phyloP scores from a whole-genome alignment of 2,113 vertebrate species.

The Pseudopipra pipra region DNA sequence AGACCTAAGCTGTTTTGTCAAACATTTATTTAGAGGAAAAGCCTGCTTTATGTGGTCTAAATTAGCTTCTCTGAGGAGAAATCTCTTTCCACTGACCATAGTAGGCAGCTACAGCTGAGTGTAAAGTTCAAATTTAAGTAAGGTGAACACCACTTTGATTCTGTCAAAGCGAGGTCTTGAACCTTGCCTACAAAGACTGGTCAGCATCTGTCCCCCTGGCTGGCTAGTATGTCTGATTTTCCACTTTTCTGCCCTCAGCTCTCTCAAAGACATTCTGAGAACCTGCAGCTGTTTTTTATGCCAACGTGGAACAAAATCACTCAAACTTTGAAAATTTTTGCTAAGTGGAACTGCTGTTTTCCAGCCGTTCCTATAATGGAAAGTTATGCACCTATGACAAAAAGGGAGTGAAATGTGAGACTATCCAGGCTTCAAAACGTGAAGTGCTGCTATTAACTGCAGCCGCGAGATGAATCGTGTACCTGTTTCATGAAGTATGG shows the following conservation, averaged over 20 bases:
- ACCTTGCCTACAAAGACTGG: not conserved
- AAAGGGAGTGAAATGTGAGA: conserved; percentile 9
- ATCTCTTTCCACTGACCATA: not conserved
- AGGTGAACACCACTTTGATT: not conserved
- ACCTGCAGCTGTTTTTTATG: not conserved
- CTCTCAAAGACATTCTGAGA: not conserved
- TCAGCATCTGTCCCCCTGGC: not conserved
- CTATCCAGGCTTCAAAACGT: not conserved
- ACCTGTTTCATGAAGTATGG: not conserved
- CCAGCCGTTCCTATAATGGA: not conserved
- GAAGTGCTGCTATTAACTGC: not conserved
- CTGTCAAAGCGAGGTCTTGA: not conserved
- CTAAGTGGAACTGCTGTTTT: not conserved
- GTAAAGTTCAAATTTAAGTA: not conserved
- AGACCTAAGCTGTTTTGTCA: not conserved
- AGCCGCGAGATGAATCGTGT: not conserved
- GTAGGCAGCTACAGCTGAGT: not conserved
- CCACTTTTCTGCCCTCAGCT: not conserved
- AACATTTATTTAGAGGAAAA: conserved; percentile 23
- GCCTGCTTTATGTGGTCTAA: not conserved
- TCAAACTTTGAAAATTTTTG: not conserved
- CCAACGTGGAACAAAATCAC: not conserved
- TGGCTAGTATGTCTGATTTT: not conserved
- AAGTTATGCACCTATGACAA: not conserved
- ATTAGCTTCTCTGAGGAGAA: not conserved